These are phyloP conservation scores for Pipa parva DNA, from an alignment of 2,113 vertebrate species.

Conservation along the genomic window DNA sequence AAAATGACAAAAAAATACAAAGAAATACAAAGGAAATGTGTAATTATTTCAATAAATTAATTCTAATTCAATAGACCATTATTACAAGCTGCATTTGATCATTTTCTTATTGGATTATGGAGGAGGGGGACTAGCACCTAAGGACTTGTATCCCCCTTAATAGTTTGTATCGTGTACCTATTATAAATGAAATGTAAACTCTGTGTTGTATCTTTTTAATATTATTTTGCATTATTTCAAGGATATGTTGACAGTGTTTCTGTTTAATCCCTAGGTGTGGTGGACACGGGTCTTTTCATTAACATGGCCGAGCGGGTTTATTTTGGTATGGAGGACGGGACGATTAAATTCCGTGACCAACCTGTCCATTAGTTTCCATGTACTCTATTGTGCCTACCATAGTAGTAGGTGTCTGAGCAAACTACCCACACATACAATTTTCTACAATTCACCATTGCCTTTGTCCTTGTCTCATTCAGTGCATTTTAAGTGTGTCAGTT, in stretches of 20 bases:
- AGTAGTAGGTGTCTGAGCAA: conserved; percentile 43
- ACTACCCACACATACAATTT: conserved; percentile 29
- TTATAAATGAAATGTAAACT: no score
- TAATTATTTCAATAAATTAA: no score
- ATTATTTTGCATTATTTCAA: neutral
- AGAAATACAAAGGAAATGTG: no score
- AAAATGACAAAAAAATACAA: no score
- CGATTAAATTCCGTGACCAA: conserved; percentile 70
- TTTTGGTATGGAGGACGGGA: conserved; percentile 93
- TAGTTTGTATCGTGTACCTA: no score
- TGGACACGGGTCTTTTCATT: conserved; percentile 94
- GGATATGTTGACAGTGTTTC: neutral
- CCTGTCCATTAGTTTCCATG: conserved; percentile 53
- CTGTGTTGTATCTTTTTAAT: neutral
- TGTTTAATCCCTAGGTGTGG: conserved; percentile 73
- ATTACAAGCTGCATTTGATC: no score
- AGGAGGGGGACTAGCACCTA: neutral
- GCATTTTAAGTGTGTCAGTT: no score
- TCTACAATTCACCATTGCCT: conserved; percentile 45
- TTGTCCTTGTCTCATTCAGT: neutral
- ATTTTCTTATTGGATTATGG: neutral
- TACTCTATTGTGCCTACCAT: conserved; percentile 4
- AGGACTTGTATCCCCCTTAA: neutral
- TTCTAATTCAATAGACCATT: no score
- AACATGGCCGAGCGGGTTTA: conserved; percentile 87